A percentile compares a stretch with the other conserved stretches of the same genome.
phyloP scores from a whole-genome alignment of 2,797 vertebrate species.

The Eulemur coronatus region DNA sequence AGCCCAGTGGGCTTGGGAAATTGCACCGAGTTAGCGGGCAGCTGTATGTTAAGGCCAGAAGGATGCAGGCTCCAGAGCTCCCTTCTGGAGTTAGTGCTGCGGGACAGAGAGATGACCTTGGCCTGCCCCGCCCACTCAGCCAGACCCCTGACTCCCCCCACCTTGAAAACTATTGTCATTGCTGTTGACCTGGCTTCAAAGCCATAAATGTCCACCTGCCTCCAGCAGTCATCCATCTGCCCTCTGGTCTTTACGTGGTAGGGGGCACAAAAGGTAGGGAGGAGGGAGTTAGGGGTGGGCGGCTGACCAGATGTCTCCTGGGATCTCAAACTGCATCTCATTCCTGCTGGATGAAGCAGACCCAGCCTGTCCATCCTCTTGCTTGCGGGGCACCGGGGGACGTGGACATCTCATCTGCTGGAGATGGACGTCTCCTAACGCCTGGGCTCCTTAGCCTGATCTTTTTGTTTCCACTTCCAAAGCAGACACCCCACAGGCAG shows the following conservation, averaged over 20 bases:
- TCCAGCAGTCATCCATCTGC: neutral
- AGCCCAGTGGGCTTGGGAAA: neutral
- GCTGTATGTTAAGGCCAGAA: neutral
- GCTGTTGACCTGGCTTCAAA: constrained; percentile 45
- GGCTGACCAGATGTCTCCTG: neutral
- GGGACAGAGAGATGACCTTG: neutral
- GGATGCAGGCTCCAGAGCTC: neutral
- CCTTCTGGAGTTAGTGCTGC: neutral
- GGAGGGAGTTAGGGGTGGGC: neutral
- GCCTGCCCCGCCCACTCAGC: neutral
- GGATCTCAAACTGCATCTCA: neutral
- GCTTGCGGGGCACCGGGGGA: neutral
- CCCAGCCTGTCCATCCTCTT: neutral
- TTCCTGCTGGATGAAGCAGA: neutral
- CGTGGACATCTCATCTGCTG: fast-evolving
- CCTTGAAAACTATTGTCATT: neutral
- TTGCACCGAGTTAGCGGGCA: no score
- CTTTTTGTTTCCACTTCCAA: neutral
- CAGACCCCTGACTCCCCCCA: neutral
- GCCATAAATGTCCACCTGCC: neutral
- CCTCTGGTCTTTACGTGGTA: neutral
- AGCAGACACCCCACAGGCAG: neutral
- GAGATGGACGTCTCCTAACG: fast-evolving
- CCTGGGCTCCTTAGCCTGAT: neutral
- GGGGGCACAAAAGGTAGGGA: neutral